phyloP scores from a whole-genome alignment of 2,797 vertebrate genomes.

The Microhierax caerulescens region DNA sequence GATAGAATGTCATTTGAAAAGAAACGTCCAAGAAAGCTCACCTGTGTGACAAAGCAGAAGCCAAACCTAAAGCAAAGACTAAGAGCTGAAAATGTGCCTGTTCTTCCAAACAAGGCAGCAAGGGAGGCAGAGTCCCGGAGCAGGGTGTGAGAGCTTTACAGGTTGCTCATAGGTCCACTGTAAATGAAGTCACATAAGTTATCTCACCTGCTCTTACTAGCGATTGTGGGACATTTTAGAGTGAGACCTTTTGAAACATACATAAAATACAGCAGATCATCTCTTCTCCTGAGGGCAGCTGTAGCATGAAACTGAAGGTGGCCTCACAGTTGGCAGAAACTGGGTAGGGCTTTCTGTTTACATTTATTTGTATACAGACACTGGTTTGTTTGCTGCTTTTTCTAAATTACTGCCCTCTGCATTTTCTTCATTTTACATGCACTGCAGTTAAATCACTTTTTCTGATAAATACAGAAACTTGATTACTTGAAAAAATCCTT shows the following conservation, averaged over 20 bases:
- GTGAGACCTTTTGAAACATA: background rate
- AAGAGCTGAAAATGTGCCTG: background rate
- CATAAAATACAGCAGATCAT: background rate
- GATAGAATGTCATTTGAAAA: background rate
- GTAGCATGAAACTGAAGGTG: conserved; percentile 8
- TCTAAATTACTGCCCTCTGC: conserved; percentile 67
- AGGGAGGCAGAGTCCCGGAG: background rate
- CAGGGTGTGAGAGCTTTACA: background rate
- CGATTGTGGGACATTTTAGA: background rate
- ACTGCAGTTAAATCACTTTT: conserved; percentile 54
- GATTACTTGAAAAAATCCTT: conserved; percentile 73
- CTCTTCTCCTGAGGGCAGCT: conserved; percentile 32
- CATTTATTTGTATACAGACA: conserved; percentile 66
- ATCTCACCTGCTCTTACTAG: background rate
- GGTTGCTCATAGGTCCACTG: background rate
- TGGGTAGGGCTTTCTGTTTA: conserved; percentile 61
- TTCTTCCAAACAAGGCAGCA: background rate
- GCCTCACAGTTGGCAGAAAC: conserved; percentile 47
- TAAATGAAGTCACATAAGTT: background rate
- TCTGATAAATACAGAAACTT: conserved; percentile 66
- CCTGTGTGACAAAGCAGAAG: background rate
- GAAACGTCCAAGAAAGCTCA: background rate
- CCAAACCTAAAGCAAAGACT: background rate
- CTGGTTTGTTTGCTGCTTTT: conserved; percentile 39
- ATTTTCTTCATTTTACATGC: conserved; percentile 50